Base-by-base conservation (phyloP, 1,140 invertebrate genomes). In the Parasteatoda tepidariorum region DNA sequence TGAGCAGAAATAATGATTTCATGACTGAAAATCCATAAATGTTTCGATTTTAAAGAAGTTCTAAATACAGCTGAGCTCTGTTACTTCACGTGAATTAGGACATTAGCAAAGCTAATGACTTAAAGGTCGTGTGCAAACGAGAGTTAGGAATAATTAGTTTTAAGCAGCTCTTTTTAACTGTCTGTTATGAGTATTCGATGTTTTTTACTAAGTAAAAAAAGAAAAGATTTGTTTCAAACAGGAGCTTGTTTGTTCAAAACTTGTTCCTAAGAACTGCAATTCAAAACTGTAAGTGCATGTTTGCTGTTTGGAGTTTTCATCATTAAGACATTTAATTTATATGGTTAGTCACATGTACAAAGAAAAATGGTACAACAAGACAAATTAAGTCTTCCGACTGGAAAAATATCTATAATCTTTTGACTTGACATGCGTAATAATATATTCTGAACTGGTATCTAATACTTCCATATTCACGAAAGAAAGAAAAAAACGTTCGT, bases 291-390 rank as follows among this genome's bases (percentile, higher is more conserved):
- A 48, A 4, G 38, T 48, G 4, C 38, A 48, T 48, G 38, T 48
- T 48, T 31, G 3, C 61, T 24, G 31, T 31, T 7, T 67, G 33
- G 31, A 18, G 7, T 30, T 11, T 18, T 13, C n/a, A 18, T 71
- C 38, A 57, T 61, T 59, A 61, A 74, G 30, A 30, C n/a, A 59
- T 15, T 34, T 74, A 61, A 24, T n/a, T 34, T 30, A 31, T 31
- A 61, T 74, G 18, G 31, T 59, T 30, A 59, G 13, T 74, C 31
- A 61, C 11, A 31, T 61, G 38, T 9, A n/a, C 24, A 61, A 57
- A 0, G 70, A 26, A 4, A n/a, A 73, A 73, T 34, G 26, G 34
- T 73, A 33, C 5, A 11, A 22, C 22, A n/a, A 34, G 33, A 3
- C 31, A 13, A 48, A 48, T 48, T 18, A 48, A 48, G 18, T 2